Percentiles rank a stretch among this genome's conserved stretches.
phyloP scores from a whole-genome alignment of 2,113 vertebrate species.

The Stictonetta naevosa region DNA sequence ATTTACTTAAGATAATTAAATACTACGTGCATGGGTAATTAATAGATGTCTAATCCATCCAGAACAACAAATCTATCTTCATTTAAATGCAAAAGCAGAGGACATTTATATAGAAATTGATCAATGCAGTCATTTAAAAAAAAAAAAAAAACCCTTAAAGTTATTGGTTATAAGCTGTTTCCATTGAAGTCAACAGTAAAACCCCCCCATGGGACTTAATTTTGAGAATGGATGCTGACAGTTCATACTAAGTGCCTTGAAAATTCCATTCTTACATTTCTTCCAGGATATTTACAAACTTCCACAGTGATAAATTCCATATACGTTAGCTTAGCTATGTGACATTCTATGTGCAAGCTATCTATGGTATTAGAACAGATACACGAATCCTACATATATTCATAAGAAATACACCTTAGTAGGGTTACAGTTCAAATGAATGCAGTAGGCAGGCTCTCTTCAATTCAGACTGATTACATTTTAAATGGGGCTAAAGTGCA shows the following conservation, averaged over 20 bases:
- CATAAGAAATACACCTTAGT: not conserved
- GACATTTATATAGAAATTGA: not conserved
- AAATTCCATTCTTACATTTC: not conserved
- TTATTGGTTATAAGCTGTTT: not conserved
- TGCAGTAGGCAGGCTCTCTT: not conserved
- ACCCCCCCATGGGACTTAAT: not conserved
- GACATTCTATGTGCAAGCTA: not conserved
- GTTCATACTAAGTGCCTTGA: not conserved
- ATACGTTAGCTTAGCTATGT: not conserved
- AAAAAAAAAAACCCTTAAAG: not conserved
- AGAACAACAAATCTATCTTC: constrained; percentile 54
- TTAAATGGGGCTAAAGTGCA: constrained; percentile 31
- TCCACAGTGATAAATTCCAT: not conserved
- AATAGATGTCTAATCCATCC: constrained; percentile 25
- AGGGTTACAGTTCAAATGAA: not conserved
- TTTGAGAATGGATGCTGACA: not conserved
- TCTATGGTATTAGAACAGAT: not conserved
- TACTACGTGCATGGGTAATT: constrained; percentile 43
- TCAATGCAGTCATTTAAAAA: not conserved
- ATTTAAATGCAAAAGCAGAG: constrained; percentile 19
- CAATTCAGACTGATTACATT: constrained; percentile 22
- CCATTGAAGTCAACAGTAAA: not conserved
- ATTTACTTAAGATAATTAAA: constrained; percentile 31
- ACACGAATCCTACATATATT: not conserved
- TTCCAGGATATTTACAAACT: not conserved